Conservation (phyloP, 2,888 invertebrate genomes). For the Plutella xylostella region DNA sequence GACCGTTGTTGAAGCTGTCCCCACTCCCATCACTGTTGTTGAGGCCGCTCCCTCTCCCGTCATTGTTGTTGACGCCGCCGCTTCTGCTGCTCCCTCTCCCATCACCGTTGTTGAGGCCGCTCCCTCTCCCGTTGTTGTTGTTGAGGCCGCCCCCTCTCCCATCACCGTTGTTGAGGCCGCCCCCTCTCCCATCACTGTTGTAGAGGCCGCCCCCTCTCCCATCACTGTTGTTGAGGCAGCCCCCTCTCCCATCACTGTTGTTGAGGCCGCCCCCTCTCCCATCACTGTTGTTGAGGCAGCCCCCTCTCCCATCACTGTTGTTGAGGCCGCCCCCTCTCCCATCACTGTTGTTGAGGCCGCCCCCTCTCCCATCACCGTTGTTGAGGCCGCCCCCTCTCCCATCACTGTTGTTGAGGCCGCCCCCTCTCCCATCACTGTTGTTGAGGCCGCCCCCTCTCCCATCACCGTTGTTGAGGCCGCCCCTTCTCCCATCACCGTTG, state of each 20-base stretch:
- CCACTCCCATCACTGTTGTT: conserved; percentile 7
- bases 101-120: neutral
- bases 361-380: neutral
- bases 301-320: too few species aligned
- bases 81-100: conserved; percentile 14
- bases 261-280: neutral
- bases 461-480: neutral
- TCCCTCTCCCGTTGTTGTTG: conserved; percentile 3
- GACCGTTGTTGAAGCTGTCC: neutral
- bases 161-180: conserved; percentile 6
- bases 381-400: too few species aligned
- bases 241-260: neutral
- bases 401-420: too few species aligned
- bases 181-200: neutral
- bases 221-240: conserved; percentile 7
- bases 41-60: conserved; percentile 11
- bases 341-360: neutral
- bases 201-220: neutral
- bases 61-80: conserved; percentile 22
- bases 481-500: conserved; percentile 6
- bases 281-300: conserved; percentile 12
- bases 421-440: too few species aligned
- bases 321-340: neutral
- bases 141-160: too few species aligned
- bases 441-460: too few species aligned